Evolutionary conservation across 2,113 vertebrate species (phyloP).

Genomic region (Nymphicus hollandicus): DNA sequence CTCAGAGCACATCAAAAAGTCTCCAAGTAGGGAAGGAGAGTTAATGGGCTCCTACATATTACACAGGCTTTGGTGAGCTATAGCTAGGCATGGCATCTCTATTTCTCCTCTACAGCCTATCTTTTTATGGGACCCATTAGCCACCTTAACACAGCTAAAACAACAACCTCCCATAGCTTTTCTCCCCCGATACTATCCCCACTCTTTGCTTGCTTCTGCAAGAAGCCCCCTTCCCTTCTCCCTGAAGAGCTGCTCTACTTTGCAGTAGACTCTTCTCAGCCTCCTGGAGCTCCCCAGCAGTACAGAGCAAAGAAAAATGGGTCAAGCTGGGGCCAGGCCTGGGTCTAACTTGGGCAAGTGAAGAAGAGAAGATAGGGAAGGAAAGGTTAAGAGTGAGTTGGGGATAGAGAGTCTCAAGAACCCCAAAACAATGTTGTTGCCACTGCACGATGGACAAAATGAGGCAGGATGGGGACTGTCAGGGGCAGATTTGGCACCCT

Average conservation of each 20-base stretch:
- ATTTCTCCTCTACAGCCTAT: not conserved
- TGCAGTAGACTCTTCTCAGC: not conserved
- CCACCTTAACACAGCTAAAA: not conserved
- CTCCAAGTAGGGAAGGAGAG: not conserved
- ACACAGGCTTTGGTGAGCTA: not conserved
- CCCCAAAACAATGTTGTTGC: not conserved
- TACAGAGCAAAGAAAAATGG: not conserved
- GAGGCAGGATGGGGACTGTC: not conserved
- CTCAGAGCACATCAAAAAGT: not conserved
- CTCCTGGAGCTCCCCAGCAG: not conserved
- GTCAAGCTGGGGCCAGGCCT: not conserved
- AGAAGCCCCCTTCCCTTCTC: not conserved
- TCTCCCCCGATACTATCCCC: accelerated
- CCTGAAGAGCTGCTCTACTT: not conserved
- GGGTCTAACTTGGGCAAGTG: not conserved
- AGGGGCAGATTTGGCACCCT: not conserved
- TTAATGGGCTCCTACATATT: not conserved
- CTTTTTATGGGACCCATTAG: not conserved
- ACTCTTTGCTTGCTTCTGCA: not conserved
- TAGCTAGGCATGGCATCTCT: not conserved
- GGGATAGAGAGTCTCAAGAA: not conserved
- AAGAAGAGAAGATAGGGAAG: not conserved
- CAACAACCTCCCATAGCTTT: accelerated
- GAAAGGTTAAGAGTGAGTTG: not conserved
- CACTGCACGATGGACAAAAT: not conserved